These are phyloP conservation scores for Cathartes aura DNA, from an alignment of 2,113 vertebrate genomes.

Conservation along the genomic window DNA sequence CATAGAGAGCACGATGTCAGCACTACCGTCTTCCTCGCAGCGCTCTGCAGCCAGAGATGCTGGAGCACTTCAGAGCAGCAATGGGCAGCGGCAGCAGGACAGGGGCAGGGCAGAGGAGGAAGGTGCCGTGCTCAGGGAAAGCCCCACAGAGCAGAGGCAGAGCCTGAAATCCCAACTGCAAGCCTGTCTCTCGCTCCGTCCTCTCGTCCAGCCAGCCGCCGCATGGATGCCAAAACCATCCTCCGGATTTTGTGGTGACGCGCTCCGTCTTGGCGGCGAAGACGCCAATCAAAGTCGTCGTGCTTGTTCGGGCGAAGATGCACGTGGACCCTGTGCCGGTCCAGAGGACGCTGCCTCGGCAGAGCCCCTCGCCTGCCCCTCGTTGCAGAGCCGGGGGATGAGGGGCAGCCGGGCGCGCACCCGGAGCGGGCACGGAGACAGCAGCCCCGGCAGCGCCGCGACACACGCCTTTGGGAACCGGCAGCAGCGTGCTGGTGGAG, in stretches of 20 bases:
- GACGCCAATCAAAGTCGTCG: rapidly evolving
- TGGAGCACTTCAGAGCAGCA: too few relatives aligned
- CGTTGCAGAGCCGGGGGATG: rapidly evolving
- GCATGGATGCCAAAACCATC: not conserved
- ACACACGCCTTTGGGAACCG: not conserved
- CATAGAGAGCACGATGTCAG: rapidly evolving
- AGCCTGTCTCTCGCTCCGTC: not conserved
- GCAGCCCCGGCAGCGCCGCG: not conserved
- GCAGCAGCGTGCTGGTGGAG: not conserved
- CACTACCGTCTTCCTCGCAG: not conserved
- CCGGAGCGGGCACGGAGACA: rapidly evolving
- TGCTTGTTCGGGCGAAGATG: not conserved
- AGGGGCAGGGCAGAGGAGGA: not conserved
- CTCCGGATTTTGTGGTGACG: not conserved
- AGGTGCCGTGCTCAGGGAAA: not conserved
- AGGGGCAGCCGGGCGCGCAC: not conserved
- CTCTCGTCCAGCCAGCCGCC: not conserved
- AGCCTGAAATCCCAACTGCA: not conserved
- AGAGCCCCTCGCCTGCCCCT: not conserved
- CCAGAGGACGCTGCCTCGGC: not conserved
- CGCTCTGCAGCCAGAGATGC: rapidly evolving
- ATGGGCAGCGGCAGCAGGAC: not conserved
- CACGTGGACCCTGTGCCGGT: rapidly evolving
- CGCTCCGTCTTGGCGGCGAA: rapidly evolving
- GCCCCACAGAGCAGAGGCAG: not conserved